phyloP scores from a whole-genome alignment of 2,888 invertebrate species.

The Xestia xanthographa region DNA sequence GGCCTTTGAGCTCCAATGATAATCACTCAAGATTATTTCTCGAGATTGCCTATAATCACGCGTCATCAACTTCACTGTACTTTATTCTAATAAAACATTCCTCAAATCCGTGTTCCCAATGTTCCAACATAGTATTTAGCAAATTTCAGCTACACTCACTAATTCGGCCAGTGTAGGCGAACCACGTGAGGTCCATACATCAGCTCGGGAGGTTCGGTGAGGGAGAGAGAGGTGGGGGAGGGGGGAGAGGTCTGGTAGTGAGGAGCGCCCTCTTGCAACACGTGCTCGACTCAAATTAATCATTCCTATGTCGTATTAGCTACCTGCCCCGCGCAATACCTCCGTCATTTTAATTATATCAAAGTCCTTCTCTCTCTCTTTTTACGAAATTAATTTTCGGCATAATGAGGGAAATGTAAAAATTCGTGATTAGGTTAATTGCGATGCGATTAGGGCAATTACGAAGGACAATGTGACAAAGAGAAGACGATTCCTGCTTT shows the following conservation, averaged over 20 bases:
- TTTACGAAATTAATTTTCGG: slow-evolving; percentile 48
- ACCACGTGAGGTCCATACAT: slow-evolving; percentile 64
- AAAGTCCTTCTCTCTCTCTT: slow-evolving; percentile 44
- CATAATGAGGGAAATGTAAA: slow-evolving; percentile 47
- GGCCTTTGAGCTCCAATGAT: background rate
- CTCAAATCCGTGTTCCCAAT: background rate
- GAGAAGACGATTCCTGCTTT: background rate
- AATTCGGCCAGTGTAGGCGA: slow-evolving; percentile 44
- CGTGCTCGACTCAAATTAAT: slow-evolving; percentile 66
- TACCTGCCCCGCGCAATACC: slow-evolving; percentile 63
- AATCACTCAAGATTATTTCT: background rate
- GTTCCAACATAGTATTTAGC: slow-evolving; percentile 33
- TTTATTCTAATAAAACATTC: background rate
- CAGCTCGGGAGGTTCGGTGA: slow-evolving; percentile 31
- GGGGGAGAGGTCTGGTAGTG: background rate
- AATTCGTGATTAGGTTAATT: slow-evolving; percentile 49
- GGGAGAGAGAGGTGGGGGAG: background rate
- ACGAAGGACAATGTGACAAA: slow-evolving; percentile 18
- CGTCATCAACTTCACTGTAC: background rate
- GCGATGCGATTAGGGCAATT: slow-evolving; percentile 41
- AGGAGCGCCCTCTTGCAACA: slow-evolving; percentile 53
- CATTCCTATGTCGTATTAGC: slow-evolving; percentile 69
- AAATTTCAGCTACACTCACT: slow-evolving; percentile 35
- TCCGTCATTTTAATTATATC: slow-evolving; percentile 64
- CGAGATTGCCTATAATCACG: background rate